Conservation (phyloP, 2,797 vertebrate species). For the Melanogrammus aeglefinus region DNA sequence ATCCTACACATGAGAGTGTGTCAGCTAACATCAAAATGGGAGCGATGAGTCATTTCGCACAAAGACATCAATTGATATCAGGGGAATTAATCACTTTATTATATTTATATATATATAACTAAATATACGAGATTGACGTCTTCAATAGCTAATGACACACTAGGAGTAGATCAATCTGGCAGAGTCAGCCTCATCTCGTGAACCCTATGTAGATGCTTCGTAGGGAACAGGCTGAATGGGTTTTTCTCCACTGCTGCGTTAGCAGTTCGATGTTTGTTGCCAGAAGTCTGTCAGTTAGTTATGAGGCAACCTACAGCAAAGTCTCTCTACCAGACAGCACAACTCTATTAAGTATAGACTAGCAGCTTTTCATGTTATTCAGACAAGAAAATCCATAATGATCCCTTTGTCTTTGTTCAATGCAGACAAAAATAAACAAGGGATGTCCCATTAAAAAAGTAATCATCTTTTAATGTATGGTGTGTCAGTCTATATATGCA, state of each 20-base stretch:
- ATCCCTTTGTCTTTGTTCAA: background rate
- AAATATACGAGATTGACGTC: slow-evolving; percentile 3
- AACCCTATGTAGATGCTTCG: background rate
- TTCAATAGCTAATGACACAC: background rate
- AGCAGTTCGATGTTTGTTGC: slow-evolving; percentile 19
- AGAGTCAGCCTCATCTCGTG: background rate
- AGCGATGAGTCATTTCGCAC: slow-evolving; percentile 34
- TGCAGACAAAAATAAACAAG: background rate
- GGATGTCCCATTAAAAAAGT: background rate
- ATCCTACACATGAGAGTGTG: background rate
- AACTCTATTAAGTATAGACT: background rate
- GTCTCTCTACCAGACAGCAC: background rate
- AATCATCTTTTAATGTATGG: background rate
- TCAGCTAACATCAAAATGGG: too few relatives aligned
- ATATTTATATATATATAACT: background rate
- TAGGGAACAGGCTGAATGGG: background rate
- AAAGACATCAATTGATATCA: background rate
- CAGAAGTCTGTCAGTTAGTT: background rate
- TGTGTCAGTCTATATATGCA: background rate
- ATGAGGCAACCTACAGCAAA: background rate
- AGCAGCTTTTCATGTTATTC: background rate
- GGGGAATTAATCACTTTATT: background rate
- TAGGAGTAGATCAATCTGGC: background rate
- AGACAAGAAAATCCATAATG: background rate
- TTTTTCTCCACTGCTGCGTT: background rate